These are phyloP conservation scores for Rosalia funebris DNA, from an alignment of 2,888 invertebrate species.

Conservation along the genomic window DNA sequence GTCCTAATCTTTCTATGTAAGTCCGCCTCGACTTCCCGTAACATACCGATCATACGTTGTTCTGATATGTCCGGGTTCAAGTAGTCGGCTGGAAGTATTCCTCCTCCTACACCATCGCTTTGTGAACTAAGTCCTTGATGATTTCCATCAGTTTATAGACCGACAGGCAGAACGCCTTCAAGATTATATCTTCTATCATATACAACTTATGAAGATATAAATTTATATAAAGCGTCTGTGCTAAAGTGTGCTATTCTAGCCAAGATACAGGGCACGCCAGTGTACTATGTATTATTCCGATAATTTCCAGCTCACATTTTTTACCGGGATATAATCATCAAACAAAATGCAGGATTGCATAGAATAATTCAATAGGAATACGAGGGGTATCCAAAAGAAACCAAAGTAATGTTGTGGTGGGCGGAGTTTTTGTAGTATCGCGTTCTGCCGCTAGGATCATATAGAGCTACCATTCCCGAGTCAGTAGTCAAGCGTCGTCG, in stretches of 20 bases:
- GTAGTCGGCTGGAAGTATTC: constrained; percentile 94
- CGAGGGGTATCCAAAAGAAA: too few relatives aligned
- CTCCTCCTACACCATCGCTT: constrained; percentile 90
- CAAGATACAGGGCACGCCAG: constrained; percentile 95
- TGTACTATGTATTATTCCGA: constrained; percentile 94
- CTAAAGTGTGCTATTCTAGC: constrained; percentile 96
- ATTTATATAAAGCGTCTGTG: constrained; percentile 97
- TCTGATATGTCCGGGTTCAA: constrained; percentile 85
- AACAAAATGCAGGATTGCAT: too few relatives aligned
- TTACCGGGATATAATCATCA: too few relatives aligned
- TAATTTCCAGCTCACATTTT: constrained; percentile 82
- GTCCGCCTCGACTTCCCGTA: constrained; percentile 93
- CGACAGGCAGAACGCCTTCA: constrained; percentile 87
- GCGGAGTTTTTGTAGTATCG: too few relatives aligned
- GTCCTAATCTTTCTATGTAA: constrained; percentile 75
- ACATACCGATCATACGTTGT: constrained; percentile 80
- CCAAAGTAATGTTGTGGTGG: too few relatives aligned
- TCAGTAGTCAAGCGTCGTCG: too few relatives aligned
- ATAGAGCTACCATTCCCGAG: too few relatives aligned
- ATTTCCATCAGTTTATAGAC: constrained; percentile 90
- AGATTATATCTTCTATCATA: constrained; percentile 80
- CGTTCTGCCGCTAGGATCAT: too few relatives aligned
- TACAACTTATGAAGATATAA: constrained; percentile 93
- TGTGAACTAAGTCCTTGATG: constrained; percentile 87
- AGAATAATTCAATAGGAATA: too few relatives aligned